Base-by-base conservation (phyloP, 2,888 invertebrate species). In the Latheticus oryzae region DNA sequence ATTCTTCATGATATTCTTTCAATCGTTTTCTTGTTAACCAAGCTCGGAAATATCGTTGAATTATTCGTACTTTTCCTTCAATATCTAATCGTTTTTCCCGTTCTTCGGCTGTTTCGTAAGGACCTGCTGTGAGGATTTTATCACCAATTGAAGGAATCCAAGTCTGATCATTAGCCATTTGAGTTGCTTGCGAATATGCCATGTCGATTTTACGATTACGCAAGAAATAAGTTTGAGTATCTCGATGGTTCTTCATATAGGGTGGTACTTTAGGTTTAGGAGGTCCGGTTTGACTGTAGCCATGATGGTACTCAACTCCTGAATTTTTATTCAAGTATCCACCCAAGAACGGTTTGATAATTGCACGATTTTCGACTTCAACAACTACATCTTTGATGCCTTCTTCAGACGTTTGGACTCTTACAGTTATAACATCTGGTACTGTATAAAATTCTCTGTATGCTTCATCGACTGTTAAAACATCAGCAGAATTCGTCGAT, bases 231-330 rank as follows among this genome's bases (percentile, higher is more conserved):
- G 89, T 89, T 76, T 91, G 92, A 0, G 87, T 85, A 59, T 87
- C 86, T 62, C 88, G 79, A 61, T 83, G 83, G 48, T 76, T 82
- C 70, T 82, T 83, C 63, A 76, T 76, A 54, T 83, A 80, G 0
- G 81, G 78, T 0, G 82, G 81, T 26, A 84, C 64, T 66, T 81
- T 84, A 59, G 80, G 82, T 1, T 79, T 76, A 42, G 81, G 82
- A 26, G 87, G 87, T 0, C 85, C 86, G 2, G 95, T 95, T 80
- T 95, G 95, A 0, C 91, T 87, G 61, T 84, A 87, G 1, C 93
- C 95, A 78, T 96, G 89, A 67, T 91, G 86, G 74, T 88, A 95
- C 68, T 88, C 84, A 4, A 83, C 76, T 12, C 88, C 87, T 50
- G 88, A 90, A 43, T 82, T 73, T 64, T 83, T 84, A 76, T 95